Percentiles rank a stretch among this genome's conserved stretches.
phyloP scores from a whole-genome alignment of 2,888 invertebrate genomes.

The Nephrotoma guestfalica region DNA sequence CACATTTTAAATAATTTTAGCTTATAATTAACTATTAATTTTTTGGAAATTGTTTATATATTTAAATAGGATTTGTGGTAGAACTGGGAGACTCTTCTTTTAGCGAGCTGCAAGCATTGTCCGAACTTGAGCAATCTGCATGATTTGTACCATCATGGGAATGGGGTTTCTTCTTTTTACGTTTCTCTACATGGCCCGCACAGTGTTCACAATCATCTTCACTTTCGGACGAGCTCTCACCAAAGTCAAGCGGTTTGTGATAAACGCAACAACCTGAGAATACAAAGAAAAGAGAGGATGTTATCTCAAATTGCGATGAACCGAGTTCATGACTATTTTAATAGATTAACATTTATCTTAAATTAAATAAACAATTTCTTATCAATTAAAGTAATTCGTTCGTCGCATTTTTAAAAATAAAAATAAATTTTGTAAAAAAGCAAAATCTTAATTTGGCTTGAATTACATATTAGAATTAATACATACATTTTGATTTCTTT shows the following conservation, averaged over 20 bases:
- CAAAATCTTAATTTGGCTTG: background rate
- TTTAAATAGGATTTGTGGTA: background rate
- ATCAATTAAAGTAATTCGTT: background rate
- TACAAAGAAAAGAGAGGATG: background rate
- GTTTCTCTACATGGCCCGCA: slow-evolving; percentile 62
- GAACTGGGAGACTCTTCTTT: background rate
- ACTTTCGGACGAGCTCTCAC: slow-evolving; percentile 74
- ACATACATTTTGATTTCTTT: slow-evolving; percentile 92
- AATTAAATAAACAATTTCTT: background rate
- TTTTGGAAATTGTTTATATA: background rate
- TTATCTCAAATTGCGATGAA: background rate
- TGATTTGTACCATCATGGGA: background rate
- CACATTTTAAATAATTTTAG: background rate
- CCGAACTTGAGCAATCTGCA: background rate
- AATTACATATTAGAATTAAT: background rate
- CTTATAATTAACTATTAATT: background rate
- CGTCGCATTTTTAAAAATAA: background rate
- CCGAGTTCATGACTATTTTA: background rate
- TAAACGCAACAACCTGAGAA: slow-evolving; percentile 81
- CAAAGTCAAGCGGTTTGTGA: slow-evolving; percentile 76
- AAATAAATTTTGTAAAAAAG: background rate
- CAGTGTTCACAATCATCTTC: slow-evolving; percentile 80
- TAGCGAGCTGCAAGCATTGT: background rate
- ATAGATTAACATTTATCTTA: background rate
- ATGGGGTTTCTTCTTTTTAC: slow-evolving; percentile 27